Evolutionary conservation across 2,113 vertebrate species (phyloP), one percentile per base, ranked within the genome.

Genomic region (Catharus minimus): DNA sequence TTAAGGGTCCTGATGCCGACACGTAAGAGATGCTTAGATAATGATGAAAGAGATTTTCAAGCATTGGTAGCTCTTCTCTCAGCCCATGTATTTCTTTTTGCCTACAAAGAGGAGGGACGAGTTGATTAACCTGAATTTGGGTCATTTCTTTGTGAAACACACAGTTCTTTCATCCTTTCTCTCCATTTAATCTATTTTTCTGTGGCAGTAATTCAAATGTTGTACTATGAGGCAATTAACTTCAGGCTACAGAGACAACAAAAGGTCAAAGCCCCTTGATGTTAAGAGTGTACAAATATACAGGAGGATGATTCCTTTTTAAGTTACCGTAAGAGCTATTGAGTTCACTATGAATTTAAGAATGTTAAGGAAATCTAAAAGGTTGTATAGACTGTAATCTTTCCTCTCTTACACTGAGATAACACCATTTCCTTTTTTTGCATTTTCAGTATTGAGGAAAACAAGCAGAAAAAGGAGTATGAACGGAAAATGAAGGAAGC

Each of bases 381-480:
- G 13, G 14, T 64, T 67, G 20, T 36, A 26, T n/a, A 68, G 85
- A 60, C 18, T 46, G 16, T 72, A 55, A 50, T 46, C 38, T 90
- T 80, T 83, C 44, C 7, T 82, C n/a, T 95, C 33, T 69, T 84
- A 33, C 26, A 18, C 4, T 73, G 15, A 47, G 68, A 26, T 69
- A 69, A 66, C 41, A 32, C 15, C 13, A 26, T 87, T 92, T 88
- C 41, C 69, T 61, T 94, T 92, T 93, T 43, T 18, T 86, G 73
- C 11, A 33, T 92, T 73, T 96, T 72, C 96, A 99, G 99, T 96
- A 98, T 99, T 89, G 99, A 99, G 96, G 96, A 96, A 69, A 97
- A 98, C 36, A 98, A 98, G 79, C 98, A 97, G 96, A 99, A 98
- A 95, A 95, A 97, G 64, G 98, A 98, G 80, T 58, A 96, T 73